Conservation (phyloP, 30 jellyfish, hydroid and myxozoan species). For the Calvadosia cruxmelitensis region DNA sequence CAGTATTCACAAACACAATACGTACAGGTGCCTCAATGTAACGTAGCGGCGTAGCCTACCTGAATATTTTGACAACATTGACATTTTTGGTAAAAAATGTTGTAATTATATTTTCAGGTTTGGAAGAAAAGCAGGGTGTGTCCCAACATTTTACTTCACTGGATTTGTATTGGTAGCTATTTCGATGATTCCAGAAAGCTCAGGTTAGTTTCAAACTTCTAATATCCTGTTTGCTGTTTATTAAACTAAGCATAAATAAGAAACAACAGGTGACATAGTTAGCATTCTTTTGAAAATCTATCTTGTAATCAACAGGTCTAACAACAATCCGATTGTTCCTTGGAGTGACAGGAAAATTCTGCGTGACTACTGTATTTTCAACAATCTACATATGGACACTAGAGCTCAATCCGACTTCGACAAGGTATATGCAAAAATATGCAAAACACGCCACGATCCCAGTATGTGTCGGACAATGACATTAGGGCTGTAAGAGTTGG, state of each 20-base stretch:
- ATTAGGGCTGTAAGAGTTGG: too few species aligned
- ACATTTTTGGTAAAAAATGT: too few species aligned
- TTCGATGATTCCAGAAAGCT: conserved; percentile 2
- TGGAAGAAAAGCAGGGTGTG: conserved; percentile 2
- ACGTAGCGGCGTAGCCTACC: too few species aligned
- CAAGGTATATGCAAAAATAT: too few species aligned
- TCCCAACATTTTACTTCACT: background rate
- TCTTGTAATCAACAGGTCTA: conserved; percentile 11
- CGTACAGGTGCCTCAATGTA: too few species aligned
- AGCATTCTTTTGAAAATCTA: too few species aligned
- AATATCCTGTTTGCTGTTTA: background rate
- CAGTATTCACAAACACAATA: too few species aligned
- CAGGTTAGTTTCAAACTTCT: too few species aligned
- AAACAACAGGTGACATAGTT: background rate
- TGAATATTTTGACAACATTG: too few species aligned
- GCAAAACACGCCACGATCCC: too few species aligned
- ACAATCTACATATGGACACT: conserved; percentile 90
- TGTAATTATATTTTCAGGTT: conserved; percentile 5
- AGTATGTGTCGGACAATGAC: too few species aligned
- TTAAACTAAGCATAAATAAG: background rate
- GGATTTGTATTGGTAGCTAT: conserved; percentile 1
- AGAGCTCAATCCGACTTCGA: conserved; percentile 75
- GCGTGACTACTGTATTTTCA: conserved; percentile 53
- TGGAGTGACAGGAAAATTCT: conserved; percentile 78
- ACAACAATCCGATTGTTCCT: conserved; percentile 34